Evolutionary conservation across 2,797 vertebrate genomes (phyloP), one percentile per base, ranked within the genome.

Genomic region (Ptychadena robeensis): DNA sequence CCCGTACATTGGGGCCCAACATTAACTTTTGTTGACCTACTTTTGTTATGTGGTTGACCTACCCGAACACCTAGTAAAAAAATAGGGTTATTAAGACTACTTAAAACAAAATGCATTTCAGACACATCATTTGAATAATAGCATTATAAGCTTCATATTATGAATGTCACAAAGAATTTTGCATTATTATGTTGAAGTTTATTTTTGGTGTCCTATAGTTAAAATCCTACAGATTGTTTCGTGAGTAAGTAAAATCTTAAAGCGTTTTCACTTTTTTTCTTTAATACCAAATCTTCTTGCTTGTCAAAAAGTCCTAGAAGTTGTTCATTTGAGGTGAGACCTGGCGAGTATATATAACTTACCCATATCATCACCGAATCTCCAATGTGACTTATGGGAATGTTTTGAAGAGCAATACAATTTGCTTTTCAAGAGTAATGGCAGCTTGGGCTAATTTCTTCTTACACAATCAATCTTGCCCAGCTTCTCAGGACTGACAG

Each of bases 311-410:
- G 27, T 40, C 35, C 9, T 31, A 38, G 15, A 11, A 11, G 35
- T 40, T 65, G 35, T 44, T 3, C 15, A 44, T 5, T 64, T 44
- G 35, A 76, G 73, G 35, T 76, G 27, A 74, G 57, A 28, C 32
- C 7, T n/a, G 12, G 18, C n/a, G 14, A 0, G 2, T 15, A n/a
- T 25, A 64, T 84, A 87, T 87, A 87, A 86, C 79, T 79, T 87
- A 82, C 85, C 79, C 38, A 65, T 80, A 75, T 44, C 84, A 86
- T 77, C 80, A 81, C 72, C 78, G 74, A 87, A 88, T 88, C 63
- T 72, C 86, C 88, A 89, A 83, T 90, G 86, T 90, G 85, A 89
- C 86, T 88, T 86, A 87, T 85, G 80, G 64, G 34, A 22, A 48
- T 30, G 79, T 63, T 80, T 79, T 73, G 61, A 87, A 86, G 82